Evolutionary conservation across 2,113 vertebrate species (phyloP).

Genomic region (Phasianus colchicus): DNA sequence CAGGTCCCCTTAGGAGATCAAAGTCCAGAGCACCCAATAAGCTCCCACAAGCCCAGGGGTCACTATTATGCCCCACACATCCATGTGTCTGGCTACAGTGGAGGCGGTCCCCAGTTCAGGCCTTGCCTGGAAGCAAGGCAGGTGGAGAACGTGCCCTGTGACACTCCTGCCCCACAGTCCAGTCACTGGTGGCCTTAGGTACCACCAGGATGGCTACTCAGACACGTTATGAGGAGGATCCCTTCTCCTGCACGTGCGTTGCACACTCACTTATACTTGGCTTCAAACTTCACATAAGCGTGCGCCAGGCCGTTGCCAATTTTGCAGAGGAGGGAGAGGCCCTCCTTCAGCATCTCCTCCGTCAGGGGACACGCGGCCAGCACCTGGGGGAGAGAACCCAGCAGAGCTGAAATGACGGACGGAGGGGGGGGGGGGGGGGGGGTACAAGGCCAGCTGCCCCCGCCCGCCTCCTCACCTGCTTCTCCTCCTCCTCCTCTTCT

Average conservation of each 20-base stretch:
- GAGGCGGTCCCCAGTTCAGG: not conserved
- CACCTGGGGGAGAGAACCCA: slow-evolving; percentile 48
- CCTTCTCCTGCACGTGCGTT: not conserved
- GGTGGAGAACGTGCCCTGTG: not conserved
- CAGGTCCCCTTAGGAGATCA: not conserved
- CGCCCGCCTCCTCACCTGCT: not conserved
- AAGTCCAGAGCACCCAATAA: fast-evolving
- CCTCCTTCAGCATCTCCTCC: slow-evolving; percentile 78
- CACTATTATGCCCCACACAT: not conserved
- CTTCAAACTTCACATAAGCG: slow-evolving; percentile 87
- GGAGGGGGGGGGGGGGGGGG: too few species aligned
- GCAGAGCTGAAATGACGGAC: not conserved
- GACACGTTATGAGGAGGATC: not conserved
- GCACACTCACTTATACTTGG: slow-evolving; percentile 82
- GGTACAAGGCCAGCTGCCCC: not conserved
- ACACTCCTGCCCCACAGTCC: fast-evolving
- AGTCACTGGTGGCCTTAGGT: fast-evolving
- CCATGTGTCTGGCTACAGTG: fast-evolving
- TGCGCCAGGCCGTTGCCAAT: slow-evolving; percentile 87
- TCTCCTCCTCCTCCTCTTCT: slow-evolving; percentile 53
- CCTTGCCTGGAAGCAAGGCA: not conserved
- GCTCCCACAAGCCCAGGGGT: fast-evolving
- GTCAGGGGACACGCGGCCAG: slow-evolving; percentile 71
- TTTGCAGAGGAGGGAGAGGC: slow-evolving; percentile 87
- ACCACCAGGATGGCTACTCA: fast-evolving